Base-by-base conservation (phyloP, 2,888 invertebrate genomes). In the Helobdella robusta region DNA sequence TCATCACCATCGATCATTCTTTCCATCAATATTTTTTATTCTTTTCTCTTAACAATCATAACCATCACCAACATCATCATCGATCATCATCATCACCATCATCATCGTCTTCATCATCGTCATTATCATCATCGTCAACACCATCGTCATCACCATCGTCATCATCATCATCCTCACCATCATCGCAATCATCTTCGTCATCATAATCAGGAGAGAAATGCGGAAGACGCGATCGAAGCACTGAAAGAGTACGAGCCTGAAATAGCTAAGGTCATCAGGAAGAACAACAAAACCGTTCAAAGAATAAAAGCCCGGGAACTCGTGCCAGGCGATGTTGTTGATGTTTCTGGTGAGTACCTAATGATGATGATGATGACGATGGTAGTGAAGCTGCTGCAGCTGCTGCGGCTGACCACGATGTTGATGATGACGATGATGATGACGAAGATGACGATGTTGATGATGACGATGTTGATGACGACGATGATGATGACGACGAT, bases 201-300 rank as follows among this genome's bases (percentile, higher is more conserved):
- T n/a, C n/a, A n/a, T n/a, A n/a, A n/a, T n/a, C 79, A 90, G 88
- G 98, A 99, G 86, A 86, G 97, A 82, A 99, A 99, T 85, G 98
- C 98, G 77, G 98, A 99, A 85, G 94, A 93, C 78, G 98, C 98
- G 80, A 99, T 99, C 83, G 98, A 99, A 86, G 98, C 98, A 76
- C 86, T 99, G 79, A 99, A 99, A 84, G 98, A 99, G 84, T 99
- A 99, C 84, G 98, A 99, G 83, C 98, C 98, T 74, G 98, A 99
- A 84, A 97, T 99, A 90, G 98, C 98, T 78, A 99, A 99, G 85
- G 95, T 98, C 70, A 28, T 66, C 34, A 86, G 98, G 78, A 84
- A 85, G 74, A 94, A 94, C 84, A 93, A 94, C 83, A 84, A 89
- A 74, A 97, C 98, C 78, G 90, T 99, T 73, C 98, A 98, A 82